phyloP scores from a whole-genome alignment of 2,797 vertebrate genomes.

The Lepus oiostolus region DNA sequence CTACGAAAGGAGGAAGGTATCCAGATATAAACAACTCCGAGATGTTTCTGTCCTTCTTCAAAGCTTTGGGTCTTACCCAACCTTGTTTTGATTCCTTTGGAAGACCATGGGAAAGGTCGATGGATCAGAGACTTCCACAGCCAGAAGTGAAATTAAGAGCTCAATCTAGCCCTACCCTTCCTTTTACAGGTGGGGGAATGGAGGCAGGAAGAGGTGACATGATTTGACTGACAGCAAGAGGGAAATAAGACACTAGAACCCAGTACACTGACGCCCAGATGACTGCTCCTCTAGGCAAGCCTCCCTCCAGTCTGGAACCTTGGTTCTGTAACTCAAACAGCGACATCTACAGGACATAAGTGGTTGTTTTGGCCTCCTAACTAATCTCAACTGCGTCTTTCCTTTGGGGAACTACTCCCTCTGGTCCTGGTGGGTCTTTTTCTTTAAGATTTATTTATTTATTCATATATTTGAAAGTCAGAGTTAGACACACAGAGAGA shows the following conservation, averaged over 20 bases:
- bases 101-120: not conserved
- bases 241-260: not conserved
- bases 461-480: too few relatives aligned
- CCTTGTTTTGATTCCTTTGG: not conserved
- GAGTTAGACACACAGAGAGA: too few relatives aligned
- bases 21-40: not conserved
- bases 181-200: not conserved
- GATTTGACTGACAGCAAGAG: not conserved
- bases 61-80: not conserved
- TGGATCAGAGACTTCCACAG: not conserved
- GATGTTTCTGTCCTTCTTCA: not conserved
- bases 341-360: not conserved
- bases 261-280: not conserved
- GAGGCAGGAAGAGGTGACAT: not conserved
- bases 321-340: not conserved
- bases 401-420: not conserved
- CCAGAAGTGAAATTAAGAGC: not conserved
- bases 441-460: not conserved
- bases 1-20: not conserved
- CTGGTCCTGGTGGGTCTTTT: not conserved
- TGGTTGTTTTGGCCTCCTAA: not conserved
- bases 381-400: not conserved
- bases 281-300: not conserved
- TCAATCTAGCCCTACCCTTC: not conserved
- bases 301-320: not conserved